Base-by-base conservation (phyloP, 2,797 vertebrate species). In the Fistularia tabacaria region DNA sequence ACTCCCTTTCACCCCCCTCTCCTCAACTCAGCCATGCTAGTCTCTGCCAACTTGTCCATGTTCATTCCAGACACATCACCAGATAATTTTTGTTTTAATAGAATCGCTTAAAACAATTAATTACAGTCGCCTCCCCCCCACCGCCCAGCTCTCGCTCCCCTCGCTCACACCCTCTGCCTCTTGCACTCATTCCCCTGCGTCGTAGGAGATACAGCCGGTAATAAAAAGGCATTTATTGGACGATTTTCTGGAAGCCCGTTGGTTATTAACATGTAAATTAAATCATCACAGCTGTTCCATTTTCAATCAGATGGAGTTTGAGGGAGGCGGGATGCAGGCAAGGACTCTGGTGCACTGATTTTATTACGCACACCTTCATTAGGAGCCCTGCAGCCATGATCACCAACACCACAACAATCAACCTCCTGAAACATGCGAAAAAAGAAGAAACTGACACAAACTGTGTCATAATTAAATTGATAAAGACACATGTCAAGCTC, bases 231-330 rank as follows among this genome's bases (percentile, higher is more conserved):
- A 87, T 96, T 97, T 97, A 96, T 93, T 96, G 92, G 90, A 89
- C 88, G 92, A 93, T 95, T 96, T 90, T 98, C 95, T 94, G 91
- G 92, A 95, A 93, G 95, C 94, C 94, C 94, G 93, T 95, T 95
- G 95, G 95, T 97, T 97, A 98, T 97, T 97, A 97, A 95, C 94
- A 97, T 97, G 95, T 96, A 98, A 98, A 98, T 97, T 96, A 97
- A 98, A 97, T 96, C 95, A 95, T 96, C 96, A 94, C 96, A 97
- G 95, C 95, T 97, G 96, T 94, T 96, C 94, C 92, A 93, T 95
- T 96, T 96, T 95, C 94, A 95, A 96, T 97, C 93, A 94, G 91
- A 92, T 92, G 90, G 92, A 93, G 92, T 91, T 92, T 92, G 93
- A 91, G 89, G 88, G 88, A 86, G 93, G 91, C 91, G 92, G 91